These are phyloP conservation scores for Agriopis marginaria DNA, from an alignment of 2,888 invertebrate species.

Conservation along the genomic window DNA sequence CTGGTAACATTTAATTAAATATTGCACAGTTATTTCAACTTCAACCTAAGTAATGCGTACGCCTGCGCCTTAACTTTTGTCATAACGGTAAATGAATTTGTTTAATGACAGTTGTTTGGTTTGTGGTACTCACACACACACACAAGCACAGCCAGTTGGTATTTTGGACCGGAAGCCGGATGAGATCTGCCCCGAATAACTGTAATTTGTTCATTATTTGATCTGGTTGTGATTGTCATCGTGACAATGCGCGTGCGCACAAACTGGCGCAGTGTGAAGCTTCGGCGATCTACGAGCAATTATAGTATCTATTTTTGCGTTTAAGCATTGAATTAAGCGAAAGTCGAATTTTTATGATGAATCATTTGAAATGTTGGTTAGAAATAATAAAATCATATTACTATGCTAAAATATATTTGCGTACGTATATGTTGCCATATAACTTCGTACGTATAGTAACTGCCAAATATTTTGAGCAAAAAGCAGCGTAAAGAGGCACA, in stretches of 20 bases:
- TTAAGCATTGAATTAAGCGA: no score
- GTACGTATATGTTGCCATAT: no score
- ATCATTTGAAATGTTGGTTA: no score
- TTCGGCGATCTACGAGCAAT: not conserved
- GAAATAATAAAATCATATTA: no score
- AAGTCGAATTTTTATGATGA: no score
- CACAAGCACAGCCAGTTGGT: not conserved
- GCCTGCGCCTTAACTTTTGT: not conserved
- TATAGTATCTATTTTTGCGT: not conserved
- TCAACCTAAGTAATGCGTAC: no score
- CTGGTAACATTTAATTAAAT: no score
- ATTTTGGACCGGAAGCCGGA: conserved; percentile 8
- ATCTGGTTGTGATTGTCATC: conserved; percentile 1
- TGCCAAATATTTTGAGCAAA: no score
- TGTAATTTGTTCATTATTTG: conserved; percentile 4
- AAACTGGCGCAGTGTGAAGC: not conserved
- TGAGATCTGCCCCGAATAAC: conserved; percentile 4
- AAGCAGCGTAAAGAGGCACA: not conserved
- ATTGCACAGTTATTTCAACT: no score
- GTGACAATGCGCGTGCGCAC: conserved; percentile 9
- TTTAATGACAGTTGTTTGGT: not conserved
- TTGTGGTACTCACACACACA: not conserved
- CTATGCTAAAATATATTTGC: no score
- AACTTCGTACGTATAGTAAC: no score
- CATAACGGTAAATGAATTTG: not conserved